Evolutionary conservation across 2,888 invertebrate species (phyloP), one percentile per base, ranked within the genome.

Genomic region (Pediacus dermestoides): DNA sequence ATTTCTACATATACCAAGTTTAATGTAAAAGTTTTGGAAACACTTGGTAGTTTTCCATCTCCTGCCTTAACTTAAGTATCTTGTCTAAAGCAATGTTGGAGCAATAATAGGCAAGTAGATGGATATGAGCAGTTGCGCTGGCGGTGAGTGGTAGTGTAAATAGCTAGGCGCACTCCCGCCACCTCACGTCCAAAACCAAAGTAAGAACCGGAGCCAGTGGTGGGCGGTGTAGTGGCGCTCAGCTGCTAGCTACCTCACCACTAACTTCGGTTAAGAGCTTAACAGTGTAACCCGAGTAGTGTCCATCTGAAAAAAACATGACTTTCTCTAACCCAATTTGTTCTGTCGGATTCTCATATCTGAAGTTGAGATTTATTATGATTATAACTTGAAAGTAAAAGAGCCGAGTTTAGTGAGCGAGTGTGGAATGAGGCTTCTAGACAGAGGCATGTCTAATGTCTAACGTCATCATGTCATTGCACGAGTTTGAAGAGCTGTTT

Each of bases 401-500:
- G n/a, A n/a, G 52, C 49, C 49, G 50, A 63, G 58, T 58, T 58
- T 65, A 66, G 64, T 58, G 62, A 63, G 63, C 62, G 64, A 60
- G 64, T 63, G 62, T 64, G 63, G 64, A 66, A 65, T 66, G 67
- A 66, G 63, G 66, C 66, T 66, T 66, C 60, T 64, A 58, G 48
- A 47, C 37, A 43, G 46, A 48, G 48, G 50, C 50, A 51, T 52
- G 51, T 52, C 47, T 50, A 53, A 57, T 67, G 68, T 68, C 68
- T 70, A 70, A 70, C 70, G 68, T 81, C 80, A 68, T 67, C 66
- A 67, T 68, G 68, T 68, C 81, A 79, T 81, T 81, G 81, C 81
- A 81, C 81, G 81, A 81, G 67, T 81, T 81, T 81, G 80, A 81
- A 78, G 79, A 78, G 80, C 81, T 80, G 80, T 81, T 72, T 76